Base-by-base conservation (phyloP, 1,140 invertebrate species). In the Ips nitidus region DNA sequence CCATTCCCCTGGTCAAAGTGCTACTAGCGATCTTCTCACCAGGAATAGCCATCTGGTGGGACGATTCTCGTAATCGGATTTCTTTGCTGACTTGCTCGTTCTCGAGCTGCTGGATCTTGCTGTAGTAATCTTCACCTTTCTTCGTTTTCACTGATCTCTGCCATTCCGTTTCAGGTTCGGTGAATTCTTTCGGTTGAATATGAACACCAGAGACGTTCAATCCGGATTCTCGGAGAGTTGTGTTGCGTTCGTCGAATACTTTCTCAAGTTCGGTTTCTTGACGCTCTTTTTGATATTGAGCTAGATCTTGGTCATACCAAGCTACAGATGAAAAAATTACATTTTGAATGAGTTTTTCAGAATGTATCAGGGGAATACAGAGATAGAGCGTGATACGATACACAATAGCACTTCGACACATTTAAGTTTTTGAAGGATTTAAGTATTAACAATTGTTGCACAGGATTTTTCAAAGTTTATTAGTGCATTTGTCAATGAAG, bases 301-400 rank as follows among this genome's bases (percentile, higher is more conserved):
- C 86, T 76, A 94, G 86, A 78, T 92, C 93, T 78, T 87, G 87
- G 85, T 97, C 94, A 83, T 97, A 96, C 94, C 94, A 96, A 64
- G 94, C 94, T 96, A 85, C 77, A 82, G 57, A 55, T 42, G 38
- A 8, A 52, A 55, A 47, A 69, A 22, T 36, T 41, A 79, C 78
- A 78, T 71, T 56, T 42, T 8, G 50, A 40, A 45, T 8, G 41
- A 2, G 52, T 41, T 22, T 42, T 55, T 55, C 22, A 55, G 22
- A 22, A 61, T 36, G 47, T 36, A 38, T 45, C 7, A 41, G 42
- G 42, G 36, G 8, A 60, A 41, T 22, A 52, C 4, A 63, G 5
- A 8, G 45, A 58, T 47, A 58, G 52, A 52, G 37, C 45, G 36
- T 41, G 39, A 42, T 63, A 70, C 53, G n/a, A 64, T 64, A 64